phyloP scores from a whole-genome alignment of 2,113 vertebrate genomes.

The Laticauda colubrina region DNA sequence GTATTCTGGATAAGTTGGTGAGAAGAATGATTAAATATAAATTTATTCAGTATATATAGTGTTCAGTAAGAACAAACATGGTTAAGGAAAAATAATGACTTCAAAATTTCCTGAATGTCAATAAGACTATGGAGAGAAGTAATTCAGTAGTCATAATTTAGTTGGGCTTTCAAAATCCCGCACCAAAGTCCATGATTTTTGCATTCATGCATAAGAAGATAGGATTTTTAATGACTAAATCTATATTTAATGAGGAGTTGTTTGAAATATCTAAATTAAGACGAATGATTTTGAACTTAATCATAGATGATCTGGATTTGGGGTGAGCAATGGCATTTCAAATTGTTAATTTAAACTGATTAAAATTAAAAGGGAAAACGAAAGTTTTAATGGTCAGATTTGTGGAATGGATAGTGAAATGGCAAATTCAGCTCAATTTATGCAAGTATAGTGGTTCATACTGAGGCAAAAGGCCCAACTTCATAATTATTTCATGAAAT shows the following conservation, averaged over 20 bases:
- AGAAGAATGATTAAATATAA: neutral
- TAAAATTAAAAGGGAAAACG: neutral
- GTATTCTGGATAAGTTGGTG: neutral
- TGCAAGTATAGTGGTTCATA: neutral
- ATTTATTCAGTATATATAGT: neutral
- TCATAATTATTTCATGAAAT: neutral
- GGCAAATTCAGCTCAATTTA: neutral
- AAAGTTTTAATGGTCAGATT: neutral
- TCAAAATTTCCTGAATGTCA: neutral
- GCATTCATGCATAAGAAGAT: neutral
- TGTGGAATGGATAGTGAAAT: neutral
- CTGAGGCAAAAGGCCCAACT: neutral
- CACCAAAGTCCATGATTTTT: neutral
- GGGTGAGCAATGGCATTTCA: neutral
- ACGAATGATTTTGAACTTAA: neutral
- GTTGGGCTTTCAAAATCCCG: neutral
- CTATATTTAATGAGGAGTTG: neutral
- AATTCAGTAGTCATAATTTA: neutral
- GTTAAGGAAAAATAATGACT: neutral
- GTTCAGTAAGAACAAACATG: neutral
- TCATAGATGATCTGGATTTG: neutral
- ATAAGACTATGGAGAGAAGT: neutral
- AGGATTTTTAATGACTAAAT: neutral
- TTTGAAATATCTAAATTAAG: neutral
- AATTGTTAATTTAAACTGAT: neutral